Conservation (phyloP, 1,140 invertebrate genomes). For the Pogonus chalceus region DNA sequence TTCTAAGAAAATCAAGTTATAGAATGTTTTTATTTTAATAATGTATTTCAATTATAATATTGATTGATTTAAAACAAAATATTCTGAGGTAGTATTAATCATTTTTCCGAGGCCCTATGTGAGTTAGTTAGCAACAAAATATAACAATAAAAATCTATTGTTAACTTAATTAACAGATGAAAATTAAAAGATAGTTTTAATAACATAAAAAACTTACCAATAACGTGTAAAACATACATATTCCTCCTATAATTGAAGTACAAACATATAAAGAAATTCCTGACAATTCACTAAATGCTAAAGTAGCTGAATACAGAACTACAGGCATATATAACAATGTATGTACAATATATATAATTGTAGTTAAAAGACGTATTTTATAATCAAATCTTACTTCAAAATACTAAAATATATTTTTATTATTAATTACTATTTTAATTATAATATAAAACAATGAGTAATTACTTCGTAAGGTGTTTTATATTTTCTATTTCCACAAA, state of each 20-base stretch:
- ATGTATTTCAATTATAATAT: too few species aligned
- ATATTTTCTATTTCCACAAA: background rate
- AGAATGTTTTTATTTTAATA: too few species aligned
- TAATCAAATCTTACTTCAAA: background rate
- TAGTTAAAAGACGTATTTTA: background rate
- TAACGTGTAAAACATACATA: background rate
- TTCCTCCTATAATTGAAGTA: background rate
- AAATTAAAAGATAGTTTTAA: background rate
- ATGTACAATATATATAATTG: background rate
- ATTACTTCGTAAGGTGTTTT: constrained; percentile 1
- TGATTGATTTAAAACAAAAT: too few species aligned
- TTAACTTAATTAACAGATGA: too few species aligned
- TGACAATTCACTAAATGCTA: background rate
- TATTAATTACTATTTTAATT: background rate
- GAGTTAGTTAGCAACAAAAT: too few species aligned
- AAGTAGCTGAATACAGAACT: background rate
- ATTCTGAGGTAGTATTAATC: too few species aligned
- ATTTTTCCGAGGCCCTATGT: too few species aligned
- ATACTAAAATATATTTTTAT: constrained; percentile 29
- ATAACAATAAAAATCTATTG: too few species aligned
- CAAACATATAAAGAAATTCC: background rate
- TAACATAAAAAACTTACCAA: background rate
- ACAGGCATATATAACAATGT: background rate
- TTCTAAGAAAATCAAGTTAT: too few species aligned
- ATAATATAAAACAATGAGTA: background rate